These are phyloP conservation scores for Protaetia brevitarsis DNA, from an alignment of 1,140 invertebrate genomes.

Conservation along the genomic window DNA sequence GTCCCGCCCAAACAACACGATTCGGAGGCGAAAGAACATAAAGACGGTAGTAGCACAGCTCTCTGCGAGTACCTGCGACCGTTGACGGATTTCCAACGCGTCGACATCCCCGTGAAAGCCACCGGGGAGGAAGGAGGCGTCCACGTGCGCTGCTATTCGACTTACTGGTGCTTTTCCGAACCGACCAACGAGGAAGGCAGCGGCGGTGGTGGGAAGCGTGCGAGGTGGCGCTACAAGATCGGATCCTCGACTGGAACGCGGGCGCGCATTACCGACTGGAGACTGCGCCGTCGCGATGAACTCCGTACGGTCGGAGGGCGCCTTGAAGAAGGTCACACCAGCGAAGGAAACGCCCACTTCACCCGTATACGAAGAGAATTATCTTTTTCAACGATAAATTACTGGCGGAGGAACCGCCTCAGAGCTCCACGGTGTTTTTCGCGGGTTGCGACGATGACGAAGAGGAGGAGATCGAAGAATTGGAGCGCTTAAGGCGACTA, in stretches of 20 bases:
- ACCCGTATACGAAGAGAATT: neutral
- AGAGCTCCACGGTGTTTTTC: too few relatives aligned
- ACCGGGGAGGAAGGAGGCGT: neutral
- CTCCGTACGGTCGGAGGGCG: neutral
- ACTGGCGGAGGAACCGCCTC: neutral
- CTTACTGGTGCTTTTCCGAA: constrained; percentile 7
- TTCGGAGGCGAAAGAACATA: too few relatives aligned
- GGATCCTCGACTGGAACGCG: neutral
- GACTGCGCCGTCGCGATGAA: too few relatives aligned
- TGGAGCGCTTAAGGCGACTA: neutral
- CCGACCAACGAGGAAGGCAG: neutral
- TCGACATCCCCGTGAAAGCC: neutral
- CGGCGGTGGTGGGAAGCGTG: neutral
- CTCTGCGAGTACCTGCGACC: neutral
- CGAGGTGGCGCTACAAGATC: too few relatives aligned
- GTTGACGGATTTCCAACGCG: neutral
- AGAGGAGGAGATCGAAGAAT: neutral
- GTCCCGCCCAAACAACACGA: neutral
- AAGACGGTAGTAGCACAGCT: too few relatives aligned
- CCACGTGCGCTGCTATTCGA: constrained; percentile 3
- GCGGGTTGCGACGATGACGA: too few relatives aligned
- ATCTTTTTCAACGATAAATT: neutral
- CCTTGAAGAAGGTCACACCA: neutral
- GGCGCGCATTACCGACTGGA: neutral
- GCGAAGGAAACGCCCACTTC: neutral